These are phyloP conservation scores for Bufotes viridis DNA, from an alignment of 2,797 vertebrate species.

Conservation along the genomic window DNA sequence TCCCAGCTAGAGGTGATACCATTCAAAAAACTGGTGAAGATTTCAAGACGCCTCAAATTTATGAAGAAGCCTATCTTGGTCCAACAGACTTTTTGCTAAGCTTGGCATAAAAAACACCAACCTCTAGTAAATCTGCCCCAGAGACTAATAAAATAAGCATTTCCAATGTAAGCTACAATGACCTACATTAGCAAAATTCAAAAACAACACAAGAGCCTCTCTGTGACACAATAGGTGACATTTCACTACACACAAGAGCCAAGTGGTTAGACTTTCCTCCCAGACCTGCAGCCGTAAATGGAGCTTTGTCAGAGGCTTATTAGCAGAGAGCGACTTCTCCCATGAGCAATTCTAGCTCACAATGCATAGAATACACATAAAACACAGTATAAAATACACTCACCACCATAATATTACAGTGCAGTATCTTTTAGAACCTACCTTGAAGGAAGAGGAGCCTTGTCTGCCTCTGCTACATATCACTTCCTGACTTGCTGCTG, in stretches of 20 bases:
- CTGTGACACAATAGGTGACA: background rate
- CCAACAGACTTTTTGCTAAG: too few relatives aligned
- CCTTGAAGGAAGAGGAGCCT: constrained; percentile 24
- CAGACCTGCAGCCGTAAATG: background rate
- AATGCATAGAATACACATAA: background rate
- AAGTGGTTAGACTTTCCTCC: constrained; percentile 18
- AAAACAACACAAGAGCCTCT: background rate
- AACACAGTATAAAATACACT: background rate
- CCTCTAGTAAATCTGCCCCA: too few relatives aligned
- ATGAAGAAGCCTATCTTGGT: too few relatives aligned
- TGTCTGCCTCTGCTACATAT: background rate
- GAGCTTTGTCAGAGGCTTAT: too few relatives aligned
- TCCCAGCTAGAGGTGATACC: background rate
- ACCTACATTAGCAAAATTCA: background rate
- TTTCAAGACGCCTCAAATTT: too few relatives aligned
- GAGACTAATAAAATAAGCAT: background rate
- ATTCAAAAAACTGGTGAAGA: too few relatives aligned
- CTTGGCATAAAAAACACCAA: too few relatives aligned
- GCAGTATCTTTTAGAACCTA: background rate
- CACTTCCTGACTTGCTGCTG: constrained; percentile 55
- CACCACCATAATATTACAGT: background rate
- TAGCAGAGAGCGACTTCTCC: background rate
- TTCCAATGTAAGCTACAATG: background rate
- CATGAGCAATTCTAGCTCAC: background rate
- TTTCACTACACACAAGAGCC: background rate